Evolutionary conservation across 2,888 invertebrate species (phyloP).

Genomic region (Drosophila kanekoi): DNA sequence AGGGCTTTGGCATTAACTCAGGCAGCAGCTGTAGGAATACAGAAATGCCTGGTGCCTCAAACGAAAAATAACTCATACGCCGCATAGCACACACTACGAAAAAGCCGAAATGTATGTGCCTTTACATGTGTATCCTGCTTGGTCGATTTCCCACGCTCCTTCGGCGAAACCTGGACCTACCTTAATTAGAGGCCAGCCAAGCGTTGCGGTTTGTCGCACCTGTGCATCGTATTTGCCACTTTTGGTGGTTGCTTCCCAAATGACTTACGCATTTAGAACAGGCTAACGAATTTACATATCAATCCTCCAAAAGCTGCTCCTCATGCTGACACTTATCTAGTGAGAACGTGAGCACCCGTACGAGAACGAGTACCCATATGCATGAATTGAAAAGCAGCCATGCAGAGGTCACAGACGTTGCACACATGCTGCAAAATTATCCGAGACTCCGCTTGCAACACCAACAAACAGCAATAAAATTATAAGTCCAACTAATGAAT

Average conservation of each 20-base stretch:
- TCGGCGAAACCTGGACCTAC: slow-evolving; percentile 41
- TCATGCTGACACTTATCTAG: slow-evolving; percentile 67
- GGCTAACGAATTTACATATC: slow-evolving; percentile 67
- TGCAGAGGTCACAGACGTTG: slow-evolving; percentile 70
- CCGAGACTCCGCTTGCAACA: slow-evolving; percentile 40
- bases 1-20: slow-evolving; percentile 63
- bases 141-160: slow-evolving; percentile 63
- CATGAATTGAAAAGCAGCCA: slow-evolving; percentile 63
- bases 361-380: slow-evolving; percentile 18
- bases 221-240: slow-evolving; percentile 32
- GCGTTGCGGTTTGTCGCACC: slow-evolving; percentile 68
- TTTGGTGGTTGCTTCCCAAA: slow-evolving; percentile 44
- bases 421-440: slow-evolving; percentile 42
- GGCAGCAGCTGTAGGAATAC: slow-evolving; percentile 75
- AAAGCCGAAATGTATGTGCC: neutral
- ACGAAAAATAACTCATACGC: slow-evolving; percentile 52
- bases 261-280: slow-evolving; percentile 69
- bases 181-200: slow-evolving; percentile 66
- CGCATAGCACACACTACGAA: slow-evolving; percentile 18
- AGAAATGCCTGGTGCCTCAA: slow-evolving; percentile 25
- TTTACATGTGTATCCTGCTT: slow-evolving; percentile 11
- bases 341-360: slow-evolving; percentile 14
- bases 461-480: slow-evolving; percentile 25
- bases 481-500: too few species aligned
- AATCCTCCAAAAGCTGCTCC: slow-evolving; percentile 62